Base-by-base conservation (phyloP, 2,888 invertebrate genomes). In the Amblyteles armatorius region DNA sequence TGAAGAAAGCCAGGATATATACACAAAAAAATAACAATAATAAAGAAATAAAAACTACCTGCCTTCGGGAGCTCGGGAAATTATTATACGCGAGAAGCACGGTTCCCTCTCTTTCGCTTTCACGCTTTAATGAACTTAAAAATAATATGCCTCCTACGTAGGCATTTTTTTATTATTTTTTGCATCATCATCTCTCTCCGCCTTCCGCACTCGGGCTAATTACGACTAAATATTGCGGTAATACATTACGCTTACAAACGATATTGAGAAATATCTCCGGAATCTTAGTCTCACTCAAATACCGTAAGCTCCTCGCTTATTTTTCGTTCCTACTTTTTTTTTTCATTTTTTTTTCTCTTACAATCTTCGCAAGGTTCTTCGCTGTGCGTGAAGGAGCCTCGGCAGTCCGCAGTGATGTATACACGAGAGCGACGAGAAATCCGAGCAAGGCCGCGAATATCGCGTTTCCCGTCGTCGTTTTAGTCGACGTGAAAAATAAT, bases 401-500 rank as follows among this genome's bases (percentile, higher is more conserved):
- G n/a, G 52, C 52, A 19, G 52, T n/a, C 16, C 60, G 33, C 60
- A 33, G 33, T 84, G 76, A 74, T 67, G 73, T 69, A 82, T 55
- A 82, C 50, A 76, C 55, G 72, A 74, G 74, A 73, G 67, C 79
- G 74, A 78, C 85, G 86, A 74, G 88, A 86, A 86, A 87, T 88
- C 87, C 82, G 87, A 88, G 86, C 79, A 68, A 84, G 79, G 82
- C 86, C 82, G 85, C 79, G 80, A 87, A 88, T 89, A 88, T 89
- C 88, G 88, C 88, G 87, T 90, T 91, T 89, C 90, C 85, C 84
- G 44, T 78, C 86, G 82, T 85, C 85, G 85, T 85, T 76, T 76
- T 65, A 67, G 88, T 73, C 79, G 87, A 87, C 88, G 88, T 85
- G 90, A 88, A 89, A 91, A 92, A 92, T 92, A 91, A 92, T 91